Base-by-base conservation (phyloP, 2,888 invertebrate species). In the Pollenia amentaria region DNA sequence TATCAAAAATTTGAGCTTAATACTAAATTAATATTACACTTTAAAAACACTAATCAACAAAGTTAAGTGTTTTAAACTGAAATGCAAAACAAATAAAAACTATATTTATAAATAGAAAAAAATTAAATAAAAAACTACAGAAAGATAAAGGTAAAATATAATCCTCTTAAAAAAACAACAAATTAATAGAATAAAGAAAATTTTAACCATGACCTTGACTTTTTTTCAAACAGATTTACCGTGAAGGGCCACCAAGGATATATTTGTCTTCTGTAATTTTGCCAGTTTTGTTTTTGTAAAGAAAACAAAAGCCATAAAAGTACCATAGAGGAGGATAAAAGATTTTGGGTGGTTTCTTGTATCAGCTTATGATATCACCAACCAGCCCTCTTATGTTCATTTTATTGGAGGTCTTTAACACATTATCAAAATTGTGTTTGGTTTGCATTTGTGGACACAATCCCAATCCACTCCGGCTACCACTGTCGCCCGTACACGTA, bases 371-470 rank as follows among this genome's bases (percentile, higher is more conserved):
- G 78, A 73, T 76, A 77, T 64, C 75, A 83, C 16, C 53, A 70
- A 40, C 44, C 60, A 69, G 73, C 73, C 10, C 38, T 76, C 87
- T 21, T 85, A 85, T 87, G 87, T 87, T 16, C 48, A 64, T 70
- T 72, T 60, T 16, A 12, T 62, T 76, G 10, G 77, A 60, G 42
- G 57, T 46, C 11, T 81, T 73, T 73, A 51, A 65, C 69, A 77
- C 83, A 60, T 77, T 44, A 80, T 89, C 87, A 88, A 88, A 87
- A 89, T 88, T 88, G 88, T 88, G 83, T 88, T 88, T 72, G 85
- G 78, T 46, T 72, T 76, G 75, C 85, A 87, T 60, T 69, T 87
- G 84, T 88, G 88, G 86, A 81, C 85, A 81, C 85, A 84, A 86
- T 81, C 88, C 83, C 73, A 81, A 77, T 84, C 81, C 82, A 73